Evolutionary conservation across 2,797 vertebrate species (phyloP).

Genomic region (Pterois miles): DNA sequence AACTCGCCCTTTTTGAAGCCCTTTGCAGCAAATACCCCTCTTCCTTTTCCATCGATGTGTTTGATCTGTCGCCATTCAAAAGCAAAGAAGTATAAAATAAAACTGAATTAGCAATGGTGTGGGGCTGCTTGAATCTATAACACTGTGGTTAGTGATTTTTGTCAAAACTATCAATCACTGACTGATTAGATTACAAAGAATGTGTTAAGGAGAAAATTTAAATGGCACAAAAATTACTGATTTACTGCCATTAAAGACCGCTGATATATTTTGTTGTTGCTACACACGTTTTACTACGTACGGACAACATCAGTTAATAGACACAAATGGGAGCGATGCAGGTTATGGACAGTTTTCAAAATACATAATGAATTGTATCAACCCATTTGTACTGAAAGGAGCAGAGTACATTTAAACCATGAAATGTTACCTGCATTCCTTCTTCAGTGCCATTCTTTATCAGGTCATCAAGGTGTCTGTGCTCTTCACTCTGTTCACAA

Average conservation of each 20-base stretch:
- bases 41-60: conserved; percentile 91
- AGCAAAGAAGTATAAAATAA: not conserved
- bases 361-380: not conserved
- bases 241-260: too few species aligned
- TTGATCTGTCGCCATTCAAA: conserved; percentile 83
- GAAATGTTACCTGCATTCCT: conserved; percentile 88
- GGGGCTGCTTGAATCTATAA: not conserved
- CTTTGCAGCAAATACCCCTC: conserved; percentile 89
- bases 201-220: not conserved
- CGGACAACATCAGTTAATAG: not conserved
- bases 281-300: not conserved
- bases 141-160: not conserved
- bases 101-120: not conserved
- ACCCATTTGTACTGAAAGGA: not conserved
- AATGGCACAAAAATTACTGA: too few species aligned
- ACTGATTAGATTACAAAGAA: not conserved
- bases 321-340: not conserved
- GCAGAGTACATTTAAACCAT: not conserved
- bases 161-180: not conserved
- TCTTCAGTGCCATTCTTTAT: conserved; percentile 90
- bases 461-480: conserved; percentile 88
- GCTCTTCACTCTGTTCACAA: conserved; percentile 87
- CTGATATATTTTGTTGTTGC: too few species aligned
- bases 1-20: conserved; percentile 91
- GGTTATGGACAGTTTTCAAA: not conserved